Evolutionary conservation across 1,140 invertebrate species (phyloP).

Genomic region (Eciton burchellii): DNA sequence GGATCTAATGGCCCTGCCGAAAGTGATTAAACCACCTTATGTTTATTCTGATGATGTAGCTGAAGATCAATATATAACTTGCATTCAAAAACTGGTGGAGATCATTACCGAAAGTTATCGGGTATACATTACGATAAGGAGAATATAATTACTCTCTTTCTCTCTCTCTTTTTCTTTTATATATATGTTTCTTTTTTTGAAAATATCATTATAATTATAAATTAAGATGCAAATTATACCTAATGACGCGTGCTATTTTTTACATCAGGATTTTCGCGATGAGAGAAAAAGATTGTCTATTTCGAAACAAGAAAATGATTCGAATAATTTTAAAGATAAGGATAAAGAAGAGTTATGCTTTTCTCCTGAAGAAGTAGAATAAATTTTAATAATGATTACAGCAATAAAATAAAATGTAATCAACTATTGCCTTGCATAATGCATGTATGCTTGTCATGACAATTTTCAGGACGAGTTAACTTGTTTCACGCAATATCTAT

Average conservation of each 20-base stretch:
- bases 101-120: slow-evolving; percentile 72
- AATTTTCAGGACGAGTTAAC: slow-evolving; percentile 74
- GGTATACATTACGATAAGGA: slow-evolving; percentile 51
- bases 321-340: background rate
- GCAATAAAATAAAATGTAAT: background rate
- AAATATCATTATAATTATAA: background rate
- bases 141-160: background rate
- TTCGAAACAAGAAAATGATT: background rate
- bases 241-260: slow-evolving; percentile 17
- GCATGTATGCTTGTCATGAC: background rate
- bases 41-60: slow-evolving; percentile 69
- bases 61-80: slow-evolving; percentile 69
- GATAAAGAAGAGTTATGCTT: slow-evolving; percentile 49
- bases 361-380: slow-evolving; percentile 33
- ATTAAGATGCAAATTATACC: slow-evolving; percentile 5
- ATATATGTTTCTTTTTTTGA: too few relatives aligned
- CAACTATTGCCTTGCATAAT: background rate
- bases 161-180: too few relatives aligned
- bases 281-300: slow-evolving; percentile 4
- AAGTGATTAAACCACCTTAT: slow-evolving; percentile 41
- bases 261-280: slow-evolving; percentile 64
- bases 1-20: slow-evolving; percentile 45
- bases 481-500: slow-evolving; percentile 75
- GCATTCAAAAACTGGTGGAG: slow-evolving; percentile 69
- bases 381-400: background rate